Conservation (phyloP, 2,113 vertebrate species). For the Pedionomus torquatus region DNA sequence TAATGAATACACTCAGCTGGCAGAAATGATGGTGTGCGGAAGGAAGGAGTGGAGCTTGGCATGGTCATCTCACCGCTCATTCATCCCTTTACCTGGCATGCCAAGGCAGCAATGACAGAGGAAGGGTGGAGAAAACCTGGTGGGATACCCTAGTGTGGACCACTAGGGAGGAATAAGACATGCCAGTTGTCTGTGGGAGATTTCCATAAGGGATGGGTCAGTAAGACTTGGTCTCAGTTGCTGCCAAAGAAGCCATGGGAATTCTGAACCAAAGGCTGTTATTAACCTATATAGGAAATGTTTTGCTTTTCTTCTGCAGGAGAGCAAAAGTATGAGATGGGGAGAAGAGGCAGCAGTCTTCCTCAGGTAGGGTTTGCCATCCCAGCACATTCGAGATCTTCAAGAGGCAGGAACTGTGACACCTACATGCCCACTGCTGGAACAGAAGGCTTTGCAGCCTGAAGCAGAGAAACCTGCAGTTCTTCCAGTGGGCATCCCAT, state of each 20-base stretch:
- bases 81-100: neutral
- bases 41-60: neutral
- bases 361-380: neutral
- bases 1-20: neutral
- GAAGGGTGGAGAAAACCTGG: neutral
- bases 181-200: neutral
- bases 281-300: neutral
- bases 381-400: neutral
- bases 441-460: neutral
- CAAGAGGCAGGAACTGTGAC: fast-evolving
- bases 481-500: neutral
- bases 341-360: neutral
- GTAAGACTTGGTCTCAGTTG: fast-evolving
- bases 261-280: neutral
- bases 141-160: neutral
- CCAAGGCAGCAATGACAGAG: fast-evolving
- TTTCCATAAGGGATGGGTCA: neutral
- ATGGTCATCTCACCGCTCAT: fast-evolving
- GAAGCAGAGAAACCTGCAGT: neutral
- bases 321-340: neutral
- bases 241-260: neutral
- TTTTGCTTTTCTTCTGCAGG: neutral
- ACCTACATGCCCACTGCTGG: fast-evolving
- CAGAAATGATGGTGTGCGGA: neutral
- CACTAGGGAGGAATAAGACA: neutral